phyloP scores from a whole-genome alignment of 2,113 vertebrate genomes.

The Lota lota region DNA sequence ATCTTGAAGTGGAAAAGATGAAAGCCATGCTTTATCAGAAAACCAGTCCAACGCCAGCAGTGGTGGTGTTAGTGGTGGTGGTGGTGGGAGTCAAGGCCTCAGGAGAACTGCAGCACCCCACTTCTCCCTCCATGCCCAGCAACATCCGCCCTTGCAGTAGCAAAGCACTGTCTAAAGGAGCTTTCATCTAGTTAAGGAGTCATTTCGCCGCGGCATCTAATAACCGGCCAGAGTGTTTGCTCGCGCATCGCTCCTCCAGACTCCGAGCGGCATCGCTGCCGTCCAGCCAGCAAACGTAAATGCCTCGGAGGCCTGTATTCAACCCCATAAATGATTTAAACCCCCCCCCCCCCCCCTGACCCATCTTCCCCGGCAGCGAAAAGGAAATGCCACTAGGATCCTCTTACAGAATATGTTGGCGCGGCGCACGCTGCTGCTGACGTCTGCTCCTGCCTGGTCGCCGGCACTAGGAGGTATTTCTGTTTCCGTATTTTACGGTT shows the following conservation, averaged over 20 bases:
- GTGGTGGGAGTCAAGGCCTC: not conserved
- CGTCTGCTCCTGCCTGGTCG: not conserved
- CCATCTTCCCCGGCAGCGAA: conserved; percentile 17
- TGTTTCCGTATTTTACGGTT: too few species aligned
- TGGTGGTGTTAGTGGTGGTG: too few species aligned
- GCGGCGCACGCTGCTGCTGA: not conserved
- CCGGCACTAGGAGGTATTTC: too few species aligned
- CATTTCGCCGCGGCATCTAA: conserved; percentile 26
- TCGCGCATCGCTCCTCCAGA: conserved; percentile 9
- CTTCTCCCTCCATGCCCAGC: not conserved
- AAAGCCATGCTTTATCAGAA: too few species aligned
- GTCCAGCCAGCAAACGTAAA: conserved; percentile 33
- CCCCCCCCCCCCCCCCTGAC: not conserved
- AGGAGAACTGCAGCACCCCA: not conserved
- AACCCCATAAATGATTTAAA: conserved; percentile 55
- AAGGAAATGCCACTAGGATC: not conserved
- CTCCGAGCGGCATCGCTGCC: not conserved
- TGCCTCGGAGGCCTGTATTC: conserved; percentile 22
- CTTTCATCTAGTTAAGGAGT: conserved; percentile 46
- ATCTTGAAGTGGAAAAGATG: too few species aligned
- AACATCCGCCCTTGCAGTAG: not conserved
- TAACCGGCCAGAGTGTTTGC: conserved; percentile 18
- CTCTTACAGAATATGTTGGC: too few species aligned
- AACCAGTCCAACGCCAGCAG: too few species aligned
- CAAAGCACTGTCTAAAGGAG: conserved; percentile 27